phyloP scores from a whole-genome alignment of 2,113 vertebrate genomes.

The Microtus oregoni region DNA sequence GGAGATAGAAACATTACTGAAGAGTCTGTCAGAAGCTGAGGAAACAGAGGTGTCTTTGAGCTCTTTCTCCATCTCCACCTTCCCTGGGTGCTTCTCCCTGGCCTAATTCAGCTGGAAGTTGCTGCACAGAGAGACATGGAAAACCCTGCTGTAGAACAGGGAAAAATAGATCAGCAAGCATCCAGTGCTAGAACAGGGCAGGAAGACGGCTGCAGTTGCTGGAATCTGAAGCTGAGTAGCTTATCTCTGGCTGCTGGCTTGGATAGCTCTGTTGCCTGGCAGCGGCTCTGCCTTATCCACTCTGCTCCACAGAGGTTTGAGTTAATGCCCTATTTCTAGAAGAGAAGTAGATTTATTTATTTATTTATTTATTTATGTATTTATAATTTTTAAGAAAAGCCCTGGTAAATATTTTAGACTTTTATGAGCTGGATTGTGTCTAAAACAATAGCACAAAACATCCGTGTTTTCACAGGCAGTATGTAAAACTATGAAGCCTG shows the following conservation, averaged over 20 bases:
- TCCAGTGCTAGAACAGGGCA: no score
- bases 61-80: neutral
- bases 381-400: neutral
- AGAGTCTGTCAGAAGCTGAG: neutral
- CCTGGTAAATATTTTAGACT: neutral
- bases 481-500: neutral
- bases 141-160: neutral
- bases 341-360: neutral
- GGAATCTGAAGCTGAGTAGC: neutral
- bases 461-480: neutral
- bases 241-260: neutral
- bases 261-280: neutral
- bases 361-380: neutral
- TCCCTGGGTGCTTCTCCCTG: neutral
- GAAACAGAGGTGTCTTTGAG: neutral
- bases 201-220: neutral
- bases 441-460: neutral
- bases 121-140: neutral
- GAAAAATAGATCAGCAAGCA: neutral
- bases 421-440: neutral
- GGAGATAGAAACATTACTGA: neutral
- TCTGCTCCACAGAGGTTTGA: neutral
- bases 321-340: neutral
- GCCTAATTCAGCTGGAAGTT: neutral
- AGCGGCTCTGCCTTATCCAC: neutral